Evolutionary conservation across 2,888 invertebrate genomes (phyloP), one percentile per base, ranked within the genome.

Genomic region (Leptinotarsa tumamoca): DNA sequence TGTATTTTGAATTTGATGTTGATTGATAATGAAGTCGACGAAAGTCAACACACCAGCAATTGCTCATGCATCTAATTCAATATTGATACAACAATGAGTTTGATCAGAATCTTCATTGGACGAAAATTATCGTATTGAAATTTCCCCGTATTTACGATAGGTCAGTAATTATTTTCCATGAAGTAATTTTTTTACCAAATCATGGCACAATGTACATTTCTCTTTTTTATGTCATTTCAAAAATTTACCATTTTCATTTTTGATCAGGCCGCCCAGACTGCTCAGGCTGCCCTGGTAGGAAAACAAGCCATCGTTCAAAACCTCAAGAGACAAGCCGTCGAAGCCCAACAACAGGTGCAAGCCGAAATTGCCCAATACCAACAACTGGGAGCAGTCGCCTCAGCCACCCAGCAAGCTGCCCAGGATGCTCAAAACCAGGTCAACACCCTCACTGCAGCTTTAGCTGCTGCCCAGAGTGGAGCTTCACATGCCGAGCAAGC

Each of bases 361-460:
- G 90, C 91, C 1, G 94, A 94, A 83, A 90, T 92, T 81, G 90
- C 91, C 86, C 94, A 94, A 87, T 87, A 94, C 80, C 92, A 92
- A 80, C 92, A 93, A 72, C 93, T 94, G 5, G 93, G 94, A 85
- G 88, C 92, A 75, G 87, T 94, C 0, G 92, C 94, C 0, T 91
- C 91, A 70, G 89, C 94, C 0, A 92, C 94, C 0, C 92, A 93
- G 51, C 91, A 93, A 82, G 90, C 93, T 0, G 92, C 94, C 0
- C 91, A 93, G 84, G 93, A 94, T 86, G 93, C 94, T 54, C 92
- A 92, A 89, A 92, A 92, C 84, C 84, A 84, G 76, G 71, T 93
- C 80, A 92, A 93, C 0, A 93, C 93, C 0, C 83, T 94, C 68
- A 94, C 93, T 85, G 93, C 93, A 56, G 94, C 94, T 0, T 93